Evolutionary conservation across 2,888 invertebrate species (phyloP), one percentile per base, ranked within the genome.

Genomic region (Euproctis similis): DNA sequence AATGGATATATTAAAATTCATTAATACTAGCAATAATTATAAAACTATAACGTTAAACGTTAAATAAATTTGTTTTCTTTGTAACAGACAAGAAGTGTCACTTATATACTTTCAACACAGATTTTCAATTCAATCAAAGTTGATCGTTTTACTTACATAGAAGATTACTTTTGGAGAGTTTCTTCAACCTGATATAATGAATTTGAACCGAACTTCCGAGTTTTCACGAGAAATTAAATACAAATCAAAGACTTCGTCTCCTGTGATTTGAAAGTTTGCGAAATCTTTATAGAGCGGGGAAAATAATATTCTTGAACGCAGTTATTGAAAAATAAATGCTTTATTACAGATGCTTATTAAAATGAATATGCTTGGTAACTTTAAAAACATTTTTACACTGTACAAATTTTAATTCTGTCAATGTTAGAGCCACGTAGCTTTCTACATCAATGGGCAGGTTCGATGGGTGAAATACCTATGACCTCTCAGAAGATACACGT

Each of bases 171-270:
- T 34, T 12, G 28, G 30, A 40, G 14, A 36, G 38, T 32, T 26
- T 33, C 39, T 37, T 42, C 33, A 32, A 31, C 36, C 11, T 14
- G 33, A 39, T 34, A 26, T 34, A 38, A 43, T 32, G 24, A 51
- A 47, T 47, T 43, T 10, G n/a, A 43, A 42, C 39, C 39, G 28
- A 36, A 30, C 26, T 23, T 18, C 5, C 12, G 19, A 32, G 39
- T 43, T 39, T 37, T 41, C n/a, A n/a, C n/a, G n/a, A n/a, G n/a
- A n/a, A 41, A 48, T 46, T 49, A 44, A 51, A 47, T 49, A 48
- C 50, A 53, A 34, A 31, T 36, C 24, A 30, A 44, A 29, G 31
- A 23, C 31, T 31, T 39, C 36, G 43, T 43, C 42, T 40, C 37
- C 28, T 31, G 33, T 41, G 46, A 26, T 33, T 41, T 36, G 36